These are phyloP conservation scores for Choreutis nemorana DNA, from an alignment of 2,888 invertebrate genomes.

Conservation along the genomic window DNA sequence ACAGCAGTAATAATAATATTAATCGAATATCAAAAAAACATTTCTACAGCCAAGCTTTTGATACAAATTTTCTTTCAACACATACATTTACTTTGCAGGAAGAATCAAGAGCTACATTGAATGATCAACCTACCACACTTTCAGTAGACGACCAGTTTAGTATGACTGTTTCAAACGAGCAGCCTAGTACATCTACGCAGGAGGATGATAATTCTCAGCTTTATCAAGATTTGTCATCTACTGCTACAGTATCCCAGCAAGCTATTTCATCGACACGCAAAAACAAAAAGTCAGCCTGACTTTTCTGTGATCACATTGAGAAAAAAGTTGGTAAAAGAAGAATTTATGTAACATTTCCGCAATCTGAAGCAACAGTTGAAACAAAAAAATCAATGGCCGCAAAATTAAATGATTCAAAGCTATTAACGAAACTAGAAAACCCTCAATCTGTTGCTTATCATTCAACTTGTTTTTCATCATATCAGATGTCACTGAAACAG, in stretches of 20 bases:
- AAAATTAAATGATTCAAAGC: slow-evolving; percentile 9
- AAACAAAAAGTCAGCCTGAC: slow-evolving; percentile 1
- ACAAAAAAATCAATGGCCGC: slow-evolving; percentile 3
- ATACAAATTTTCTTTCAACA: slow-evolving; percentile 2
- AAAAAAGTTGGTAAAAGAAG: not conserved
- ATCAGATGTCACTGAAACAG: slow-evolving; percentile 5
- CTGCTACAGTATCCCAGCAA: slow-evolving; percentile 2
- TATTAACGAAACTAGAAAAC: no score
- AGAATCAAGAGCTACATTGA: slow-evolving; percentile 2
- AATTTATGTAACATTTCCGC: not conserved
- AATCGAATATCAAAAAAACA: slow-evolving; percentile 1
- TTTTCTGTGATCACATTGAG: not conserved
- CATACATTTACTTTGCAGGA: slow-evolving; percentile 3
- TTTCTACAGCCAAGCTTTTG: slow-evolving; percentile 1
- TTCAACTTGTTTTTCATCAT: slow-evolving; percentile 23
- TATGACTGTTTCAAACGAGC: slow-evolving; percentile 2
- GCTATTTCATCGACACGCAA: not conserved
- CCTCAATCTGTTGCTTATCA: slow-evolving; percentile 44
- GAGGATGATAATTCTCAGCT: not conserved
- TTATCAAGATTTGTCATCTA: not conserved
- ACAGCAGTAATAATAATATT: slow-evolving; percentile 3
- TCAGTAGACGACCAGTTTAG: slow-evolving; percentile 1
- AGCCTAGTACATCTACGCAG: slow-evolving; percentile 2
- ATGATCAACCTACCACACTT: slow-evolving; percentile 2
- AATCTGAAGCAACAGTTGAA: not conserved